Percentiles rank a stretch among this genome's conserved stretches.
These are phyloP conservation scores for Parazoanthus atlanticus DNA, from an alignment of 92 coral and sea anemone genomes.

Conservation along the genomic window DNA sequence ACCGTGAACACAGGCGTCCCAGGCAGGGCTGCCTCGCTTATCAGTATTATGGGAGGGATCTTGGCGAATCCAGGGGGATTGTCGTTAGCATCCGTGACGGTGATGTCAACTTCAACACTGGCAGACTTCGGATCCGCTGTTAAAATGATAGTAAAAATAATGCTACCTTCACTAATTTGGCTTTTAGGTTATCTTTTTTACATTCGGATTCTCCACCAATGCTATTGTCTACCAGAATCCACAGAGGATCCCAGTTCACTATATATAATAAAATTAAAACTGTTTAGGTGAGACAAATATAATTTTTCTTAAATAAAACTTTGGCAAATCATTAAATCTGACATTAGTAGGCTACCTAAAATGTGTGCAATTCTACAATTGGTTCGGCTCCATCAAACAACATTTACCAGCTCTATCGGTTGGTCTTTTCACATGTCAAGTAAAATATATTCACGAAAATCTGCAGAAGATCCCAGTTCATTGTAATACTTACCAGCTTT, in stretches of 20 bases:
- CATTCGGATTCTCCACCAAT: not conserved
- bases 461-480: not conserved
- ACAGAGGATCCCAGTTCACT: not conserved
- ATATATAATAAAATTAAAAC: not conserved
- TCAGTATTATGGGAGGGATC: conserved; percentile 62
- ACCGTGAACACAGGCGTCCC: conserved; percentile 87
- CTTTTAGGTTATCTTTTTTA: not conserved
- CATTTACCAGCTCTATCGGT: conserved; percentile 60
- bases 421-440: not conserved
- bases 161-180: not conserved
- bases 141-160: not conserved
- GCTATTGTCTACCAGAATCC: not conserved
- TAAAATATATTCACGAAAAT: not conserved
- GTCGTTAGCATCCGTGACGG: conserved; percentile 83
- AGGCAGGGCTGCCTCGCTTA: conserved; percentile 87
- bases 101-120: conserved; percentile 84
- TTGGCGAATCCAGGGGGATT: conserved; percentile 76
- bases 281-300: no score
- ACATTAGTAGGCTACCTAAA: no score
- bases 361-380: no score
- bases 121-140: conserved; percentile 87
- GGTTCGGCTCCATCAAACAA: no score
- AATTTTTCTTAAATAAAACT: no score
- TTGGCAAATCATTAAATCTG: no score
- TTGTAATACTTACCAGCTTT: not conserved